Conservation (phyloP, 2,888 invertebrate genomes). For the Cerceris ruficornis region DNA sequence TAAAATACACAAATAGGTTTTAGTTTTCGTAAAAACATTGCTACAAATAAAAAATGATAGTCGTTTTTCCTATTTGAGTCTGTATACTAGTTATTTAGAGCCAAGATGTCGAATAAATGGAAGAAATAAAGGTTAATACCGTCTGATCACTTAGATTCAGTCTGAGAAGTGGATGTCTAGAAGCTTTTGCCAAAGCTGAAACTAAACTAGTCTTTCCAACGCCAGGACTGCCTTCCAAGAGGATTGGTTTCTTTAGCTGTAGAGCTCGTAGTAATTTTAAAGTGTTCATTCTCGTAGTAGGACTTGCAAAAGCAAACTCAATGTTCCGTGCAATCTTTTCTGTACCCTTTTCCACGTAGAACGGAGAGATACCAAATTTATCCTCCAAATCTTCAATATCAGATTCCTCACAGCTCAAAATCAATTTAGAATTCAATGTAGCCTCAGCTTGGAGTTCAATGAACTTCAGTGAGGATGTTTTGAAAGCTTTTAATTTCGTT, state of each 20-base stretch:
- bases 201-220: slow-evolving; percentile 99
- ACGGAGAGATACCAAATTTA: slow-evolving; percentile 90
- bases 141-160: slow-evolving; percentile 99
- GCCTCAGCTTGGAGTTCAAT: slow-evolving; percentile 83
- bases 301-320: slow-evolving; percentile 89
- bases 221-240: slow-evolving; percentile 98
- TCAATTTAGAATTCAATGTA: slow-evolving; percentile 41
- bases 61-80: too few relatives aligned
- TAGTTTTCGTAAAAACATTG: too few relatives aligned
- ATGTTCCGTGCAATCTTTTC: slow-evolving; percentile 65
- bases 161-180: slow-evolving; percentile 92
- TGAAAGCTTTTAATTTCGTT: slow-evolving; percentile 77
- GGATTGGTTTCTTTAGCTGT: slow-evolving; percentile 94
- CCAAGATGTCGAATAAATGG: background rate
- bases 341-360: slow-evolving; percentile 86
- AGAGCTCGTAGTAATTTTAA: slow-evolving; percentile 93
- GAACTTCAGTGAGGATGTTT: slow-evolving; percentile 83
- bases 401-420: slow-evolving; percentile 19
- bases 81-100: background rate
- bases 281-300: slow-evolving; percentile 91
- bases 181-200: slow-evolving; percentile 92
- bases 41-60: too few relatives aligned
- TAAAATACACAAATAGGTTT: too few relatives aligned
- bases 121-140: slow-evolving; percentile 82
- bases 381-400: slow-evolving; percentile 8